Base-by-base conservation (phyloP, 1,140 invertebrate genomes). In the Meloidogyne floridensis region DNA sequence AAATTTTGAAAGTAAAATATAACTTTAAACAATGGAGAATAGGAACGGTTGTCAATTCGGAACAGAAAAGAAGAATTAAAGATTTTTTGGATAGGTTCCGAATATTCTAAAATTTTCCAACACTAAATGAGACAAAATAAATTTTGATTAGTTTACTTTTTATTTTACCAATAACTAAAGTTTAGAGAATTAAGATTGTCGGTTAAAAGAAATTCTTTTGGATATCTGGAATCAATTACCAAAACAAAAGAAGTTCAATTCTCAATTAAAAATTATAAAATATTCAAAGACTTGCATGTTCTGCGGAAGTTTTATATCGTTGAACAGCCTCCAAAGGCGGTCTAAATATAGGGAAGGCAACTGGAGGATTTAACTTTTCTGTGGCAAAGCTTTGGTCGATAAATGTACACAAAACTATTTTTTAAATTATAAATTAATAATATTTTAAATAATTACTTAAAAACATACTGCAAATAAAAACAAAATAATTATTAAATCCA, bases 261-360 rank as follows among this genome's bases (percentile, higher is more conserved):
- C 32, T 32, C 32, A 32, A 32, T 32, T 32, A 32, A 32, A 2
- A 71, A 43, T 71, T 47, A 18, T 7, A 32, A 11, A 18, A 4
- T 43, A 79, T 32, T 32, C 32, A 72, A n/a, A 53, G 4, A 69
- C 20, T 51, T 15, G 51, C 20, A 71, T 71, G 9, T n/a, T 71
- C 77, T 43, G 20, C 18, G 1, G 59, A 20, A 18, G 20, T 32
- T 51, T 72, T 79, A 51, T 65, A 56, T 10, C 56, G 2, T 2
- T 47, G 77, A 18, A 72, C 77, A 10, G 65, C 15, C 42, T n/a
- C 65, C 10, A 79, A 15, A n/a, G 77, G 77, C 5, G 77, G 77
- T 42, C 77, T 20, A 69, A 69, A 79, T 11, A 79, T 79, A 18
- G 77, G 77, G 77, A 79, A 79, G 18, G 77, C 77, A 18, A 79